phyloP scores from a whole-genome alignment of 2,888 invertebrate species.

The Prosopocoilus inquinatus region DNA sequence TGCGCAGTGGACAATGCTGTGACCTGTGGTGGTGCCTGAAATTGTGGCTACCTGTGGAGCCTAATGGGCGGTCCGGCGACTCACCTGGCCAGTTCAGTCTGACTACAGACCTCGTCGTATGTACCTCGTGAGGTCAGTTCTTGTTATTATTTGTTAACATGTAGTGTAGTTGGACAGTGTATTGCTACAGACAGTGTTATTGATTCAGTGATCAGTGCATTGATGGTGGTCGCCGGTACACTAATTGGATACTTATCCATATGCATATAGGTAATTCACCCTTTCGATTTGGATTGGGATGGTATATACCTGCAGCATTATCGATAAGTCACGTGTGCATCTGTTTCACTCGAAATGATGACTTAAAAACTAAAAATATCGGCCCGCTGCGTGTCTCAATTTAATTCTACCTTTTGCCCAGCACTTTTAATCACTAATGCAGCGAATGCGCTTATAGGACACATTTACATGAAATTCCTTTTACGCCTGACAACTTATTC shows the following conservation, averaged over 20 bases:
- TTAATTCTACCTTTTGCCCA: neutral
- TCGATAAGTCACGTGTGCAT: neutral
- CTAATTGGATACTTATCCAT: conserved; percentile 8
- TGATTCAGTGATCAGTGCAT: conserved; percentile 22
- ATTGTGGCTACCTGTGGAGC: conserved; percentile 46
- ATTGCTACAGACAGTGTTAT: neutral
- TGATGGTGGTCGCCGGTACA: neutral
- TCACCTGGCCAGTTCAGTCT: conserved; percentile 48
- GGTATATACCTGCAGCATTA: neutral
- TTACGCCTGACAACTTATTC: neutral
- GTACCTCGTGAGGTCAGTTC: conserved; percentile 40
- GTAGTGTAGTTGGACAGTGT: conserved; percentile 27
- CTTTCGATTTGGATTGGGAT: neutral
- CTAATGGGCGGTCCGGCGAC: conserved; percentile 46
- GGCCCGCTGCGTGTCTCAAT: neutral
- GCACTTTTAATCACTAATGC: neutral
- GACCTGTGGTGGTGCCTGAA: conserved; percentile 40
- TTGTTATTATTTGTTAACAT: conserved; percentile 25
- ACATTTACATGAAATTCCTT: conserved; percentile 4
- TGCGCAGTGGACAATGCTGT: conserved; percentile 33
- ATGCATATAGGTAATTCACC: conserved; percentile 3
- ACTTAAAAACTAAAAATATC: neutral
- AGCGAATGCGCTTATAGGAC: conserved; percentile 1
- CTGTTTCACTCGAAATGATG: neutral
- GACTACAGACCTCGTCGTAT: conserved; percentile 43